Evolutionary conservation across 2,797 vertebrate genomes (phyloP).

Genomic region (Uromys caudimaculatus): DNA sequence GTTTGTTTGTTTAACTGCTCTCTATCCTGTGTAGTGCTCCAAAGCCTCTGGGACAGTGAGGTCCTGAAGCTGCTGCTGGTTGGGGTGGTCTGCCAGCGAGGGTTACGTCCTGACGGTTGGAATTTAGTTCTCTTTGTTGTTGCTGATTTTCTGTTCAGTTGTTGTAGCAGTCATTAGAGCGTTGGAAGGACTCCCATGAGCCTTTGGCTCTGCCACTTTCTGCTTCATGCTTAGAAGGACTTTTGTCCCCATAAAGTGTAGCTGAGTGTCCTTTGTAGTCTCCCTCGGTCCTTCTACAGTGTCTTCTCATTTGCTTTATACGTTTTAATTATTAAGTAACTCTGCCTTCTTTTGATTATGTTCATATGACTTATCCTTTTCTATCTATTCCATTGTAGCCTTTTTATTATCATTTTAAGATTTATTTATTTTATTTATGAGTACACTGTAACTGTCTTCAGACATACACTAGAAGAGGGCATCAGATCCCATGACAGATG

Average conservation of each 20-base stretch:
- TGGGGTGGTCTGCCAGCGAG: neutral
- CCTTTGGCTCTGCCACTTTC: neutral
- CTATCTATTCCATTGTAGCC: neutral
- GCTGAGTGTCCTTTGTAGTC: neutral
- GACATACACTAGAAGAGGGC: neutral
- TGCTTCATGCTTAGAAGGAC: neutral
- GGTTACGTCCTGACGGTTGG: neutral
- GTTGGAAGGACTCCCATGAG: neutral
- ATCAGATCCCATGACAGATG: neutral
- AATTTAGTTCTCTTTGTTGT: neutral
- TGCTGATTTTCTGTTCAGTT: neutral
- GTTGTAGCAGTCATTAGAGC: neutral
- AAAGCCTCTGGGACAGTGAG: neutral
- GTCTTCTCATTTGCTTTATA: neutral
- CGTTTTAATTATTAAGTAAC: neutral
- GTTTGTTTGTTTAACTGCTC: neutral
- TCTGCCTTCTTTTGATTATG: neutral
- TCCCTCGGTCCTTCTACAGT: fast-evolving
- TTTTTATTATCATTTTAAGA: neutral
- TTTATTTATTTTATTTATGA: neutral
- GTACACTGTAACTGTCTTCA: neutral
- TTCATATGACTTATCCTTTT: neutral
- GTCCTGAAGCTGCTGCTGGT: neutral
- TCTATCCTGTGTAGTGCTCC: neutral
- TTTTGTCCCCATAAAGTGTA: neutral